Evolutionary conservation across 2,888 invertebrate genomes (phyloP), one percentile per base, ranked within the genome.

Genomic region (Lamellibrachia columna): DNA sequence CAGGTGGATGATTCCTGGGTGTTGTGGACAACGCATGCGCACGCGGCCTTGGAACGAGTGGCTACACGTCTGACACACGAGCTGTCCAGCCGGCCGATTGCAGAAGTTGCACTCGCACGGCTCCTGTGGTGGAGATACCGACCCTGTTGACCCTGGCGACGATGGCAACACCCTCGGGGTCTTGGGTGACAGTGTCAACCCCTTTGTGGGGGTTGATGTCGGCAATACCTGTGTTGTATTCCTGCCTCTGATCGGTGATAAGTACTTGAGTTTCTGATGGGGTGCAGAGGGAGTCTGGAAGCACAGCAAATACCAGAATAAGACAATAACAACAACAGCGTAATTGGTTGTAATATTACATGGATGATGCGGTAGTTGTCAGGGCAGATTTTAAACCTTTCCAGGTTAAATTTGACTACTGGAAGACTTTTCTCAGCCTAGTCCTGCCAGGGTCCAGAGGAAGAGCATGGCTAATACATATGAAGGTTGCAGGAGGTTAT

Each of bases 1-100:
- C 58, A 95, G 93, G 90, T 95, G 95, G n/a, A 95, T 95, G 75
- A 94, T 94, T n/a, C 94, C 94, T 0, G 94, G 94, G 92, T 95
- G 95, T 3, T 93, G 52, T 0, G 91, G 52, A 92, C 95, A 95
- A 4, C 90, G 93, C 40, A 93, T 93, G n/a, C 95, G 92, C 11
- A 94, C 94, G 8, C 95, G 94, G 2, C 95, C 95, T 53, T 93
- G 92, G 91, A 95, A 95, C 0, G 94, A 93, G 93, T 94, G 94
- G 8, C 95, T 95, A 94, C 95, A 95, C 8, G 95, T 93, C 28
- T 94, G 94, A 92, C 95, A 95, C 52, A 95, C 91, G 15, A 95
- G 94, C 28, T 94, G 94, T 92, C 94, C 94, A 8, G 94, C 53
- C n/a, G 92, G 92, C 6, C 95, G 93, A 90, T 95, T 94, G 93